Base-by-base conservation (phyloP, 2,113 vertebrate genomes). In the Silurus asotus region DNA sequence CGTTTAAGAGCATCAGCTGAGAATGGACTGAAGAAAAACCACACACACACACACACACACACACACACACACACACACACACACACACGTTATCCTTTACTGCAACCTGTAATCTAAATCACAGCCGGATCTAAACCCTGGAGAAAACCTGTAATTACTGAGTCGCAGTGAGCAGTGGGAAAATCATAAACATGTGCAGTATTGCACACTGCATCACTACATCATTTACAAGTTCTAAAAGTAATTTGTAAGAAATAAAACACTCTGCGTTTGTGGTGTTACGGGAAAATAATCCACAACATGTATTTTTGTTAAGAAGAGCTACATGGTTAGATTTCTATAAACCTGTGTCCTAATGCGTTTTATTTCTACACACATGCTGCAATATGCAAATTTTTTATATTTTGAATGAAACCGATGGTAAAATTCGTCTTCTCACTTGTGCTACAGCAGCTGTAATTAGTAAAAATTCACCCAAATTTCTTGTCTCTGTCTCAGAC, bases 31-130 rank as follows among this genome's bases (percentile, higher is more conserved):
- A 61, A 58, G 75, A 51, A 84, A 23, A 51, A 14, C 87, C 37
- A 85, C 82, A 72, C 49, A 78, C 37, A 80, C 37, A 88, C 70
- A 80, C 72, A 37, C 28, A 67, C 80, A 87, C 69, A 82, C 85
- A 87, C 67, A 64, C 37, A 83, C 70, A 76, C 58, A 85, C 37
- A 67, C 59, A 85, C 56, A 76, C 76, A 45, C 78, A 76, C 20
- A 77, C 72, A 84, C 61, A 65, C 77, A 59, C 37, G 13, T 17
- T 25, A 77, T 77, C 51, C n/a, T 56, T 77, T 56, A 56, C 28
- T 79, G 59, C 28, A 79, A 80, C 77, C 28, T 61, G 28, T 80
- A 80, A 80, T 80, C 56, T 23, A 23, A 61, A 48, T 80, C 28
- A 61, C 28, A 61, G 56, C 76, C 25, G 13, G 23, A 55, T 25